phyloP scores from a whole-genome alignment of 2,888 invertebrate genomes.

The Limenitis arthemis region DNA sequence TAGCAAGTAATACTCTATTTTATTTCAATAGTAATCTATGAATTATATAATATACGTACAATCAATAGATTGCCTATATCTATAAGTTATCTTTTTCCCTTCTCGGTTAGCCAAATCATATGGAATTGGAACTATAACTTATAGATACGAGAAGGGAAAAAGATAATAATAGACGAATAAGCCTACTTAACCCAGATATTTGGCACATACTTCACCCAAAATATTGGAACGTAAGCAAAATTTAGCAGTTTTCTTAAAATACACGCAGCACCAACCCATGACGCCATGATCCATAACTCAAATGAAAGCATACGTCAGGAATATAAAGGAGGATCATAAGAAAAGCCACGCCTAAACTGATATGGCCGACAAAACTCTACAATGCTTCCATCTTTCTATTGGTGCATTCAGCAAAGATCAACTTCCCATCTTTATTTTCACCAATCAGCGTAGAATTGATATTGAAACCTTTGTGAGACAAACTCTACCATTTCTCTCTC shows the following conservation, averaged over 20 bases:
- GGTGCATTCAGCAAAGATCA: conserved; percentile 49
- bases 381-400: conserved; percentile 45
- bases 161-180: conserved; percentile 20
- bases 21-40: too few relatives aligned
- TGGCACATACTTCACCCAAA: conserved; percentile 39
- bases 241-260: conserved; percentile 55
- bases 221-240: conserved; percentile 39
- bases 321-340: conserved; percentile 65
- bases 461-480: conserved; percentile 46
- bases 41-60: too few relatives aligned
- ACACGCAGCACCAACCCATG: conserved; percentile 55
- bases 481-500: conserved; percentile 47
- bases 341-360: conserved; percentile 60
- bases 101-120: too few relatives aligned
- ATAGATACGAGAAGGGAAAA: not conserved
- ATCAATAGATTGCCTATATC: too few relatives aligned
- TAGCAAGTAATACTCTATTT: too few relatives aligned
- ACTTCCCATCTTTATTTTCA: conserved; percentile 42
- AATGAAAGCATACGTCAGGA: conserved; percentile 67
- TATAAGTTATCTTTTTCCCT: too few relatives aligned
- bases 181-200: conserved; percentile 30
- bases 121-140: not conserved
- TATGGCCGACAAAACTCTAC: conserved; percentile 55
- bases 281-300: conserved; percentile 64
- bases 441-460: conserved; percentile 54